These are phyloP conservation scores for Charaxes varanes DNA, from an alignment of 1,140 invertebrate genomes.

Conservation along the genomic window DNA sequence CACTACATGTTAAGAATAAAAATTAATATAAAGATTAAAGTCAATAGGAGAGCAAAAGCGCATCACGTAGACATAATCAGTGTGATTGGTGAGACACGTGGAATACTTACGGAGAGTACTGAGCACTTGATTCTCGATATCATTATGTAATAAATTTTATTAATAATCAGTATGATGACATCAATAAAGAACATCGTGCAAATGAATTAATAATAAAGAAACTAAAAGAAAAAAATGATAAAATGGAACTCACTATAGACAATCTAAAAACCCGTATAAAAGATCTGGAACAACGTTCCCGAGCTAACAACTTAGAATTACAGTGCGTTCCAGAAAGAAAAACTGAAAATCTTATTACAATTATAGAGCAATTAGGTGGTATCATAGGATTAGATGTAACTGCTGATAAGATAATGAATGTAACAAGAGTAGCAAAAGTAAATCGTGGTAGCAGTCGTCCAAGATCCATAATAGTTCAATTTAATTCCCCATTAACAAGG, in stretches of 20 bases:
- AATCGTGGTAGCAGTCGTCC: constrained; percentile 18
- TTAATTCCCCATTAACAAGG: constrained; percentile 12
- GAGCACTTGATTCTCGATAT: too few species aligned
- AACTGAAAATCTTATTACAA: constrained; percentile 18
- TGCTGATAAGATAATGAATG: constrained; percentile 13
- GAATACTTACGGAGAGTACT: too few species aligned
- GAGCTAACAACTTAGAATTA: constrained; percentile 24
- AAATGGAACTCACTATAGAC: constrained; percentile 12
- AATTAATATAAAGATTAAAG: too few species aligned
- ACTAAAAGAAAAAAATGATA: constrained; percentile 15
- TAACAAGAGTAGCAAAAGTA: constrained; percentile 19
- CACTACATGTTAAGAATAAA: too few species aligned
- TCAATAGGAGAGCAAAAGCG: too few species aligned
- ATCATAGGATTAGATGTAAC: constrained; percentile 14
- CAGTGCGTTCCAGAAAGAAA: constrained; percentile 25
- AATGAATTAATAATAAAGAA: constrained; percentile 10
- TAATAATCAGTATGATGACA: constrained; percentile 16
- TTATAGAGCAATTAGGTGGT: constrained; percentile 14
- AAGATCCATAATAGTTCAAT: constrained; percentile 24
- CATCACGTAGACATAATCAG: too few species aligned
- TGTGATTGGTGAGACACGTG: too few species aligned
- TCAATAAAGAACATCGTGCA: constrained; percentile 17
- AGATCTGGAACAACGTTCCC: constrained; percentile 19
- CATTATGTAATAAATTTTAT: too few species aligned
- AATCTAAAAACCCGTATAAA: constrained; percentile 15